A percentile compares a stretch with the other conserved stretches of the same genome.
Conservation (phyloP, 2,888 invertebrate genomes). For the Eupsilia transversa region DNA sequence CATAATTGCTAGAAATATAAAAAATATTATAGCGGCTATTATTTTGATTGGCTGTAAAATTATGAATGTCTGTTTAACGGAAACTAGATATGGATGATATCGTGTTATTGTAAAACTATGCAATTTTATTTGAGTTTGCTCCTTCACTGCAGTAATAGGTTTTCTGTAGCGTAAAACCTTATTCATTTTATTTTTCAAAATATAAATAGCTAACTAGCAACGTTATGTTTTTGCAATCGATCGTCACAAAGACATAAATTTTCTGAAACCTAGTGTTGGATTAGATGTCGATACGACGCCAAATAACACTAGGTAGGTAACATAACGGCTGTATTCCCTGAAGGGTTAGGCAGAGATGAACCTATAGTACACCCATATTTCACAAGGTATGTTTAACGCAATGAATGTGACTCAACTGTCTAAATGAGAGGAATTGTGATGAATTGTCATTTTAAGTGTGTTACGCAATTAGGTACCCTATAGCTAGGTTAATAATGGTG, state of each 20-base stretch:
- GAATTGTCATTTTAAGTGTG: too few relatives aligned
- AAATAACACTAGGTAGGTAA: too few relatives aligned
- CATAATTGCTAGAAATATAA: conserved; percentile 63
- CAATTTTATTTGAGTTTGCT: not conserved
- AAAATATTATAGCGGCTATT: conserved; percentile 9
- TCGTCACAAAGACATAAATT: not conserved
- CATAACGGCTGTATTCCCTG: too few relatives aligned
- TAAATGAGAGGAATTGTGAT: too few relatives aligned
- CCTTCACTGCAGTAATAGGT: not conserved
- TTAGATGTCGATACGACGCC: not conserved
- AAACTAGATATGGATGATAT: not conserved
- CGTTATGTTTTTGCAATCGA: not conserved
- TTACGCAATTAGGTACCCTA: too few relatives aligned
- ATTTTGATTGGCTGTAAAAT: conserved; percentile 31
- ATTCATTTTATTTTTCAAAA: too few relatives aligned
- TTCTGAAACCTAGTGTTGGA: not conserved
- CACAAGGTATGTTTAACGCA: too few relatives aligned
- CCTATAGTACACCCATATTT: too few relatives aligned
- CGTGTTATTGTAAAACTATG: not conserved
- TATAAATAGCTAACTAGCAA: too few relatives aligned
- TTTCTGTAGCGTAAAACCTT: not conserved
- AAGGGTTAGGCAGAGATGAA: too few relatives aligned
- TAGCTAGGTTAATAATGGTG: too few relatives aligned
- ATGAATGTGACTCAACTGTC: too few relatives aligned
- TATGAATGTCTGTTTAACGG: conserved; percentile 7